Evolutionary conservation across 2,113 vertebrate species (phyloP).

Genomic region (Oceanites oceanicus): DNA sequence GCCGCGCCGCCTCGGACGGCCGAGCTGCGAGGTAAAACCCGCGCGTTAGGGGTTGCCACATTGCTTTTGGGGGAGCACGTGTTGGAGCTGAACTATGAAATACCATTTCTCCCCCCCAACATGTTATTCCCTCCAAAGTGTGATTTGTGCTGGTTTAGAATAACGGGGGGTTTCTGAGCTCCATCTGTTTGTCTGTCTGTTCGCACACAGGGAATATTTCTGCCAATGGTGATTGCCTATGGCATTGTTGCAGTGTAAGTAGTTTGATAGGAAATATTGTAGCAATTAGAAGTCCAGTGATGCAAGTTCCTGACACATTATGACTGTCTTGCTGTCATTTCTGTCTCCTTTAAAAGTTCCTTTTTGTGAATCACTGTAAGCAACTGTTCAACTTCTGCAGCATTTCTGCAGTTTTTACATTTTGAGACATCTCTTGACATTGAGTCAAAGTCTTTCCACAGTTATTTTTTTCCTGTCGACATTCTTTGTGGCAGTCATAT

Average conservation of each 20-base stretch:
- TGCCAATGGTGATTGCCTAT: not conserved
- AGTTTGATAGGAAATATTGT: constrained; percentile 27
- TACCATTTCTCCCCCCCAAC: not conserved
- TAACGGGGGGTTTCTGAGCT: not conserved
- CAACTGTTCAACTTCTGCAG: not conserved
- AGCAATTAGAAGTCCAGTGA: constrained; percentile 23
- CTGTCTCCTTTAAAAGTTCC: not conserved
- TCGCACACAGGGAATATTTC: not conserved
- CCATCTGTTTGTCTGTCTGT: constrained; percentile 37
- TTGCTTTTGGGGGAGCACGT: not conserved
- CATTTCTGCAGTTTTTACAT: not conserved
- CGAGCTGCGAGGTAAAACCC: rapidly evolving
- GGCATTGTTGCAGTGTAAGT: not conserved
- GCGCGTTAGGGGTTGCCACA: not conserved
- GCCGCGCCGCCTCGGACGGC: no score
- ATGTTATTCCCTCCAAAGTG: not conserved
- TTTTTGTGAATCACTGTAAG: not conserved
- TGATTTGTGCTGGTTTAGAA: not conserved
- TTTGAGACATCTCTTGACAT: not conserved
- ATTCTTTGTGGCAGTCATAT: not conserved
- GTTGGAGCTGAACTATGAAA: not conserved
- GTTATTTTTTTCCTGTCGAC: not conserved
- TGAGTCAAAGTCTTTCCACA: not conserved
- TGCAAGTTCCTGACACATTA: constrained; percentile 22
- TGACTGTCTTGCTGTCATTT: not conserved